Evolutionary conservation across 2,797 vertebrate genomes (phyloP), one percentile per base, ranked within the genome.

Genomic region (Atherinosoma microstoma): DNA sequence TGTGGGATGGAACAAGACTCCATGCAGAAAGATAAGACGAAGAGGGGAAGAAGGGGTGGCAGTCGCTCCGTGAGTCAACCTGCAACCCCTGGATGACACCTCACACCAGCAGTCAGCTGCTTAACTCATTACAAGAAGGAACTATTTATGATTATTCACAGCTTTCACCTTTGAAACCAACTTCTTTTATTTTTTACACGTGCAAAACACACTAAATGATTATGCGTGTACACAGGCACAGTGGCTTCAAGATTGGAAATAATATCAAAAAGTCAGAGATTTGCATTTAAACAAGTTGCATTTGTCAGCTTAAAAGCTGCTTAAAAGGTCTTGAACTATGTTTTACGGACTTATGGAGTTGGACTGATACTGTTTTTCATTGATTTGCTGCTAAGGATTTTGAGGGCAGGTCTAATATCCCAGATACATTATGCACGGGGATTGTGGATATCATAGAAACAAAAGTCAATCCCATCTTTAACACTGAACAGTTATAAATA

Each of bases 1-100:
- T 69, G 89, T 92, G 73, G 72, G 78, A 86, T 86, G 91, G 88
- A 94, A 94, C 82, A 83, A 89, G 93, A 95, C 83, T 89, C 92
- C 71, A 40, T 57, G 74, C 63, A 79, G 87, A 85, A 90, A 86
- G 85, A 90, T 80, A 88, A 91, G 88, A 84, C 85, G 78, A 69
- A 86, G 81, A 67, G 77, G 67, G 81, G 71, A 62, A 70, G 67
- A 58, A 45, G 58, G 58, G 70, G 56, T 30, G 20, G 67, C 45
- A 63, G 61, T 30, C 18, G 69, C 58, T 80, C 68, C 15, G 64
- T 76, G 56, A 64, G 66, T 71, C 73, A 77, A 67, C 64, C 51
- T 42, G 49, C 79, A 84, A 81, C 80, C 88, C 74, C 64, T 76
- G 79, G 74, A 79, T 75, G 86, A 91, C 86, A 90, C 63, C 71